Percentiles rank a stretch among this genome's conserved stretches.
These are phyloP conservation scores for Cochlearius cochlearius DNA, from an alignment of 2,113 vertebrate genomes.

Conservation along the genomic window DNA sequence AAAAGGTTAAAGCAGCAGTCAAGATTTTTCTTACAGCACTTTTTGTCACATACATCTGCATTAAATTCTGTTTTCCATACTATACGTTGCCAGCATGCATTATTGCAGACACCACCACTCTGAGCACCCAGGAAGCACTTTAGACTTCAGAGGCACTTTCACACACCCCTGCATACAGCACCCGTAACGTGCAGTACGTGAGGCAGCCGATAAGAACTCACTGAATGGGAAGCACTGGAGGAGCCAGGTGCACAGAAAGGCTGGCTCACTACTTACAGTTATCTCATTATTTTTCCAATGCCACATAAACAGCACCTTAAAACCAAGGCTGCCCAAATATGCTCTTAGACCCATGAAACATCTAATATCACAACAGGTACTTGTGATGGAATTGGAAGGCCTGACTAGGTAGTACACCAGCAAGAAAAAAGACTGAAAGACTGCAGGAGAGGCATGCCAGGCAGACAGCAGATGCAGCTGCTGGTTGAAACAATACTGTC, in stretches of 20 bases:
- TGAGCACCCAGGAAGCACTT: neutral
- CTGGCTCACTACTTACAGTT: neutral
- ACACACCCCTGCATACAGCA: neutral
- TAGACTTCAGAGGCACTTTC: neutral
- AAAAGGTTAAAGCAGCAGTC: neutral
- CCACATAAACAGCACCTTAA: neutral
- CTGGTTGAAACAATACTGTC: neutral
- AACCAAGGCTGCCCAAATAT: neutral
- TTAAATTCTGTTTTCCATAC: no score
- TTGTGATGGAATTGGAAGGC: neutral
- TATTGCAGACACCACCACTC: neutral
- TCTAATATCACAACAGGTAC: neutral
- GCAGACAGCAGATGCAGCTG: neutral
- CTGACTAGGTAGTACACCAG: neutral
- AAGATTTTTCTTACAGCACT: neutral
- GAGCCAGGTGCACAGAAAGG: neutral
- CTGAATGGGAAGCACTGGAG: neutral
- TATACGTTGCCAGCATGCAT: neutral
- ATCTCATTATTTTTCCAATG: neutral
- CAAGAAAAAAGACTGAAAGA: neutral
- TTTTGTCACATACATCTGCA: neutral
- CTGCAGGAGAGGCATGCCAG: neutral
- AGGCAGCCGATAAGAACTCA: neutral
- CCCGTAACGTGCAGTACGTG: no score
- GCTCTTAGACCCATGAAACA: neutral